A percentile compares a stretch with the other conserved stretches of the same genome.
Evolutionary conservation across 2,888 invertebrate species (phyloP).

Genomic region (Apodemia mormo): DNA sequence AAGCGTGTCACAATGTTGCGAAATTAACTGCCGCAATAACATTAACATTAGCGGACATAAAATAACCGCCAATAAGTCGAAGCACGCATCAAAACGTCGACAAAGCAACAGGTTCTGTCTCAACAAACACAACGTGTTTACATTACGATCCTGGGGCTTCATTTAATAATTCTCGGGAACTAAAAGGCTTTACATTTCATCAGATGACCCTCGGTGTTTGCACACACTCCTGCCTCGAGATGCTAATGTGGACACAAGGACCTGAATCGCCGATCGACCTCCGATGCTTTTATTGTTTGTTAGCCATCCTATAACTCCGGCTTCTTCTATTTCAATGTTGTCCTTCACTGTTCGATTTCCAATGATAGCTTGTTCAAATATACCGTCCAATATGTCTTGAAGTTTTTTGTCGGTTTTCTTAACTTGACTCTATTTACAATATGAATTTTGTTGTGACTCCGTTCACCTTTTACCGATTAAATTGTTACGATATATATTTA

Average conservation of each 20-base stretch:
- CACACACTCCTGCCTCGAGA: conserved; percentile 78
- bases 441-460: neutral
- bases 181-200: conserved; percentile 83
- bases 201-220: conserved; percentile 81
- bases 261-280: conserved; percentile 79
- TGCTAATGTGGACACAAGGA: conserved; percentile 82
- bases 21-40: conserved; percentile 62
- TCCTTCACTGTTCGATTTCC: conserved; percentile 65
- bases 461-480: no score
- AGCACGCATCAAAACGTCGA: conserved; percentile 73
- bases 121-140: conserved; percentile 74
- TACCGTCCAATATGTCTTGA: conserved; percentile 41
- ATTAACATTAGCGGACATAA: conserved; percentile 76
- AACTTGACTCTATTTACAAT: neutral
- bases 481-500: no score
- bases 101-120: conserved; percentile 78
- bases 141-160: conserved; percentile 80
- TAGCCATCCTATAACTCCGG: conserved; percentile 60
- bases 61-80: conserved; percentile 78
- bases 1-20: conserved; percentile 66
- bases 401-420: neutral
- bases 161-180: conserved; percentile 82
- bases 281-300: conserved; percentile 75
- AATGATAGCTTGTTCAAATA: conserved; percentile 65
- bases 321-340: conserved; percentile 71